Percentiles rank a stretch among this genome's conserved stretches.
Evolutionary conservation across 2,888 invertebrate species (phyloP).

Genomic region (Tiliacea aurago): DNA sequence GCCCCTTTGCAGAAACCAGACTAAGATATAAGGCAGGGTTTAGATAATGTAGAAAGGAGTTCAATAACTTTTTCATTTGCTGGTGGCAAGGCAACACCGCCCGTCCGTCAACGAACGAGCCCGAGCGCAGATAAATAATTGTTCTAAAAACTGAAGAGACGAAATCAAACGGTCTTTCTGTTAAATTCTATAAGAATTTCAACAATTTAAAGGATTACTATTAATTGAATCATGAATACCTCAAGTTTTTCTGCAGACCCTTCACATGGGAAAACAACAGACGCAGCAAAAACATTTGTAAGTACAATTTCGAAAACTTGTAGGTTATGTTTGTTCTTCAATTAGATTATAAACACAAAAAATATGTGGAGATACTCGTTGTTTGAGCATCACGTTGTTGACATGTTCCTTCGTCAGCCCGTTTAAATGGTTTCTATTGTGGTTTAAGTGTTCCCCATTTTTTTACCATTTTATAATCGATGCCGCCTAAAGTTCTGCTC

Average conservation of each 20-base stretch:
- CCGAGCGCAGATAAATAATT: conserved; percentile 15
- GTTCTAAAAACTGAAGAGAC: conserved; percentile 10
- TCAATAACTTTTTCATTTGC: background rate
- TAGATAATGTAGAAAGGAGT: background rate
- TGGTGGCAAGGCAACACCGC: background rate
- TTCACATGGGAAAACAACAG: conserved; percentile 59
- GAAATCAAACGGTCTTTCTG: conserved; percentile 56
- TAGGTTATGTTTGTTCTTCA: conserved; percentile 79
- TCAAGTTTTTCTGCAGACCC: conserved; percentile 69
- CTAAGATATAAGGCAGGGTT: background rate
- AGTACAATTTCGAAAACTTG: conserved; percentile 65
- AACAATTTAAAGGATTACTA: background rate
- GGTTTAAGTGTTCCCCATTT: background rate
- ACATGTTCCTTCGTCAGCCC: background rate
- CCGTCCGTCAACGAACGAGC: background rate
- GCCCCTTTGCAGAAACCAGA: no score
- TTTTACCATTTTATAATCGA: background rate
- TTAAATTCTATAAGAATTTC: conserved; percentile 1
- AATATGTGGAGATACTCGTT: background rate
- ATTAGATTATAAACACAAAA: conserved; percentile 40
- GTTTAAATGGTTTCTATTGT: background rate
- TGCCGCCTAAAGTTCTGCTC: conserved; percentile 29
- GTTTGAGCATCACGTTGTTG: background rate
- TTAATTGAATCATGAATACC: conserved; percentile 72
- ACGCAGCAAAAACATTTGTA: conserved; percentile 78